phyloP scores from a whole-genome alignment of 2,888 invertebrate species.

The Netelia virgata region DNA sequence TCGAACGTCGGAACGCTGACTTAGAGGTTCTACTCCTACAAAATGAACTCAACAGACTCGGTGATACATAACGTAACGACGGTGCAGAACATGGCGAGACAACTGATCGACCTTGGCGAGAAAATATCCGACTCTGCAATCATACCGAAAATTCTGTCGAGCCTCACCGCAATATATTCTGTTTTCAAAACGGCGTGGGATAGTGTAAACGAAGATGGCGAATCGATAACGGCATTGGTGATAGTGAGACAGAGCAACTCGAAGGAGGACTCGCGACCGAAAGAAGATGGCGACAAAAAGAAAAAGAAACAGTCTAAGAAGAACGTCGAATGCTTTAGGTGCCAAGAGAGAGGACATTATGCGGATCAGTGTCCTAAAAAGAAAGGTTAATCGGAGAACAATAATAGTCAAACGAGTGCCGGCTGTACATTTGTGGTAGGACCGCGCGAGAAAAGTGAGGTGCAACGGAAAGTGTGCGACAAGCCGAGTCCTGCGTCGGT shows the following conservation, averaged over 20 bases:
- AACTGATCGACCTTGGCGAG: slow-evolving; percentile 50
- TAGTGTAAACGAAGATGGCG: slow-evolving; percentile 29
- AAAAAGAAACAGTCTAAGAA: slow-evolving; percentile 37
- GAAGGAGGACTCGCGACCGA: not conserved
- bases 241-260: not conserved
- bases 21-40: slow-evolving; percentile 47
- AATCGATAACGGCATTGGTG: slow-evolving; percentile 28
- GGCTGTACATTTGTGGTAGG: slow-evolving; percentile 26
- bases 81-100: slow-evolving; percentile 71
- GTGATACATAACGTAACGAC: slow-evolving; percentile 73
- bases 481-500: not conserved
- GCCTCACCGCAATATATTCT: slow-evolving; percentile 37
- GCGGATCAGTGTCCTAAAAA: slow-evolving; percentile 30
- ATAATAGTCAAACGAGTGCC: not conserved
- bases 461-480: not conserved
- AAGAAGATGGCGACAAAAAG: not conserved
- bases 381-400: not conserved
- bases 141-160: slow-evolving; percentile 45
- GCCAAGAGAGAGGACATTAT: slow-evolving; percentile 52
- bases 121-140: slow-evolving; percentile 16
- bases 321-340: slow-evolving; percentile 38
- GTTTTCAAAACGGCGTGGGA: slow-evolving; percentile 54
- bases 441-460: not conserved
- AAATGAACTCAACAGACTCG: slow-evolving; percentile 61
- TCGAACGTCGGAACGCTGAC: slow-evolving; percentile 40